A percentile compares a stretch with the other conserved stretches of the same genome.
phyloP scores from a whole-genome alignment of 2,888 invertebrate species.

The Ctena decussata region DNA sequence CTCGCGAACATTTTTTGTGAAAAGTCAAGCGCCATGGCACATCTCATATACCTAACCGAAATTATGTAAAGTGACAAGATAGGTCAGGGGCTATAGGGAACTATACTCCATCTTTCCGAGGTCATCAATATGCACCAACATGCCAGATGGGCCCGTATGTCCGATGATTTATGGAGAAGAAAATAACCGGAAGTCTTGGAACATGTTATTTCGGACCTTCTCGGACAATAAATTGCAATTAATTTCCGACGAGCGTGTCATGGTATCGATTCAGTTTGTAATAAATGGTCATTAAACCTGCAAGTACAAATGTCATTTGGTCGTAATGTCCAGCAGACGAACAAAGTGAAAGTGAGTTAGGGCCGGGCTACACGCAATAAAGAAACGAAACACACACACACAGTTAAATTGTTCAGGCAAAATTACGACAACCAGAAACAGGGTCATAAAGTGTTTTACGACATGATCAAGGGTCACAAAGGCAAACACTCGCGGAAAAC shows the following conservation, averaged over 20 bases:
- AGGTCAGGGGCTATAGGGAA: not conserved
- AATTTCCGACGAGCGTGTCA: conserved; percentile 31
- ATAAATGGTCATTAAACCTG: conserved; percentile 54
- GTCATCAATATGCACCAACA: conserved; percentile 16
- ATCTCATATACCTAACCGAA: no score
- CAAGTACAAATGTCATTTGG: conserved; percentile 14
- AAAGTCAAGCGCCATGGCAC: no score
- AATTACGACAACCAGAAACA: conserved; percentile 6
- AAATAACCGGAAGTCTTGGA: conserved; percentile 63
- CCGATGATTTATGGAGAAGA: conserved; percentile 57
- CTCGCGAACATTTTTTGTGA: no score
- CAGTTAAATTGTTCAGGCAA: not conserved
- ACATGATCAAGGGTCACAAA: not conserved
- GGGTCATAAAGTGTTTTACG: not conserved
- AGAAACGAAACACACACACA: not conserved
- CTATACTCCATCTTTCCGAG: not conserved
- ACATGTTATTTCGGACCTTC: conserved; percentile 57
- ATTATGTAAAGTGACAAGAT: no score
- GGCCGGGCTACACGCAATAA: conserved; percentile 16
- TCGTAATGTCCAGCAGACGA: conserved; percentile 2
- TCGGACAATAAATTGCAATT: conserved; percentile 54
- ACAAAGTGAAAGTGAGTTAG: conserved; percentile 17
- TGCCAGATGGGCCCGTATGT: conserved; percentile 51
- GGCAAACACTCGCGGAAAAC: no score
- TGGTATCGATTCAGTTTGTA: conserved; percentile 33